phyloP scores from a whole-genome alignment of 2,113 vertebrate genomes.

The Ellobius talpinus region DNA sequence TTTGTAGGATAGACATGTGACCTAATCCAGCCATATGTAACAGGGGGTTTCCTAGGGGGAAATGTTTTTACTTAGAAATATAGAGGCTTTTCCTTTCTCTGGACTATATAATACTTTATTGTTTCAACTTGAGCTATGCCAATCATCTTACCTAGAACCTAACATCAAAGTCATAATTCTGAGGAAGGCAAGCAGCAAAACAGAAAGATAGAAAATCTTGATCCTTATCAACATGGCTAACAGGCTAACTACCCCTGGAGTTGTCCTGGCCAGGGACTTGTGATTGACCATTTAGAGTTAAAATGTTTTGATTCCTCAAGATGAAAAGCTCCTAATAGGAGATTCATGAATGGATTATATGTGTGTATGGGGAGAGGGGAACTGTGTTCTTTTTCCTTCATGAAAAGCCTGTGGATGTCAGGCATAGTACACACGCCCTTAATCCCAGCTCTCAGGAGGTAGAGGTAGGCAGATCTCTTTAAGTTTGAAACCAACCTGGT shows the following conservation, averaged over 20 bases:
- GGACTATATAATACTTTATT: neutral
- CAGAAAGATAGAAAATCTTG: constrained; percentile 22
- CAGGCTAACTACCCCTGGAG: neutral
- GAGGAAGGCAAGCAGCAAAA: neutral
- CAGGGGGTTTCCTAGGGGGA: neutral
- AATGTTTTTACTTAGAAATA: neutral
- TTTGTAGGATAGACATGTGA: neutral
- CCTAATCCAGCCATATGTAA: constrained; percentile 1
- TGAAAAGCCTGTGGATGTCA: neutral
- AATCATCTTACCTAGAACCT: constrained; percentile 16
- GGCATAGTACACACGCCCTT: neutral
- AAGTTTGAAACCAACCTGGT: neutral
- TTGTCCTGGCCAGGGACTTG: neutral
- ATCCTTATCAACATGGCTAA: neutral
- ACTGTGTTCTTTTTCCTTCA: neutral
- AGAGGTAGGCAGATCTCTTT: neutral
- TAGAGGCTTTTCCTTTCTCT: neutral
- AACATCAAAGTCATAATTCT: constrained; percentile 18
- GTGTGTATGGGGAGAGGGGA: neutral
- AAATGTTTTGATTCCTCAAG: constrained; percentile 41
- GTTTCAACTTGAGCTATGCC: neutral
- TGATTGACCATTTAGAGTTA: constrained; percentile 25
- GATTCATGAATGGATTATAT: constrained; percentile 28
- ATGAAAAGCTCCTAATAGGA: neutral
- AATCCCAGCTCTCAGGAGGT: neutral